Evolutionary conservation across 92 coral and sea anemone species (phyloP), one percentile per base, ranked within the genome.

Genomic region (Epizoanthus rinbou): DNA sequence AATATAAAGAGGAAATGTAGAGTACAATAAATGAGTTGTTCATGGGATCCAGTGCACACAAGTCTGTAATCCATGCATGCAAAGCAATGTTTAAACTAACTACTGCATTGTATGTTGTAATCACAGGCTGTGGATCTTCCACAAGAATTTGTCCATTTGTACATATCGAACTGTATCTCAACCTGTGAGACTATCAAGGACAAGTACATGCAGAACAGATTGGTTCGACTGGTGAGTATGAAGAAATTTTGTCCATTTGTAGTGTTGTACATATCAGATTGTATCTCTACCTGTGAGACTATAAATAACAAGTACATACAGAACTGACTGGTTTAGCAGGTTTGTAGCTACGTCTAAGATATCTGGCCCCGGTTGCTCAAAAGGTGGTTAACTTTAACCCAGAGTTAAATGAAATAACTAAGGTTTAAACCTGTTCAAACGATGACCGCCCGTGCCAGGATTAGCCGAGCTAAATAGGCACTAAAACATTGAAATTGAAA

Each of bases 181-280:
- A 94, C 99, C 17, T 96, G 99, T 85, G 99, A 96, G 78, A 96
- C 89, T 47, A 89, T 96, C 73, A 96, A 96, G 85, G 99, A 96
- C 83, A 94, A 96, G 84, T 94, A 96, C 91, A 96, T 94, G 98
- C 99, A 96, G 87, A 96, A 94, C 86, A 80, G 99, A 54, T 91
- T 96, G 15, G 99, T 96, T 41, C 89, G 99, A 69, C 88, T 96
- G 92, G 99, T 96, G 68, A 90, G 98, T 90, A 52, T 28, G 31
- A 17, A 19, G 60, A 5, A 8, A n/a, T n/a, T 21, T 21, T 0
- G 39, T 24, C 33, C 18, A 52, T 14, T 88, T 96, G n/a, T n/a
- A n/a, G n/a, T n/a, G n/a, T n/a, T n/a, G 59, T 96, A 96, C 78
- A 93, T 96, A 60, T 96, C 99, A 18, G 94, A 96, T 85, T 96